These are phyloP conservation scores for Cirrhinus mrigala DNA, from an alignment of 2,797 vertebrate genomes.

Conservation along the genomic window DNA sequence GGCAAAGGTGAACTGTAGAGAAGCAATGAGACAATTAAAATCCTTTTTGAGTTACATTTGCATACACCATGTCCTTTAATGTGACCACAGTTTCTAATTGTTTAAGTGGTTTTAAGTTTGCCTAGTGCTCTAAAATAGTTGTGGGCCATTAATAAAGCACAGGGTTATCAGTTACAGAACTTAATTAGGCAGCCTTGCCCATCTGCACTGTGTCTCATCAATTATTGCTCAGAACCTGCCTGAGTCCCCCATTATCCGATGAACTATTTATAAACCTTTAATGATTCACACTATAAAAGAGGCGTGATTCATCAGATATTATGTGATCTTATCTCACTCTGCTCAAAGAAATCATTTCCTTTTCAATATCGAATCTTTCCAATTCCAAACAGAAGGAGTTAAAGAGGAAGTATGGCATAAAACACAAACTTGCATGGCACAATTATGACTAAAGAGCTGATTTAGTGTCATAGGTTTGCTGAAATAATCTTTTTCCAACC, in stretches of 20 bases:
- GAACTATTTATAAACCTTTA: constrained; percentile 78
- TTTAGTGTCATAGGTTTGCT: constrained; percentile 10
- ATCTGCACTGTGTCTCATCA: constrained; percentile 75
- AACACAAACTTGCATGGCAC: constrained; percentile 13
- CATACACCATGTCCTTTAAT: not conserved
- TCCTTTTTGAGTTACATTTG: not conserved
- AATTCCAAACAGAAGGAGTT: constrained; percentile 20
- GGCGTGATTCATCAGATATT: constrained; percentile 62
- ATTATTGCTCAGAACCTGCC: constrained; percentile 76
- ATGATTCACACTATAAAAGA: constrained; percentile 74
- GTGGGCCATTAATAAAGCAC: constrained; percentile 59
- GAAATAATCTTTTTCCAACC: constrained; percentile 33
- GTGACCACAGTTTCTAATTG: constrained; percentile 30
- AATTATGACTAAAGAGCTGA: constrained; percentile 29
- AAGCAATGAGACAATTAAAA: constrained; percentile 16
- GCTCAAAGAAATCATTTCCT: constrained; percentile 37
- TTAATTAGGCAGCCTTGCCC: constrained; percentile 73
- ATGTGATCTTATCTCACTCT: constrained; percentile 55
- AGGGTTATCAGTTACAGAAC: constrained; percentile 67
- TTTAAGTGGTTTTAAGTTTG: constrained; percentile 30
- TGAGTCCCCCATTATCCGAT: constrained; percentile 68
- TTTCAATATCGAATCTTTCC: constrained; percentile 20
- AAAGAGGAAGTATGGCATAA: not conserved
- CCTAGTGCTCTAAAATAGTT: constrained; percentile 30
- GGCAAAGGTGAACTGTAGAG: not conserved